Evolutionary conservation across 2,888 invertebrate genomes (phyloP).

Genomic region (Meloe dianella): DNA sequence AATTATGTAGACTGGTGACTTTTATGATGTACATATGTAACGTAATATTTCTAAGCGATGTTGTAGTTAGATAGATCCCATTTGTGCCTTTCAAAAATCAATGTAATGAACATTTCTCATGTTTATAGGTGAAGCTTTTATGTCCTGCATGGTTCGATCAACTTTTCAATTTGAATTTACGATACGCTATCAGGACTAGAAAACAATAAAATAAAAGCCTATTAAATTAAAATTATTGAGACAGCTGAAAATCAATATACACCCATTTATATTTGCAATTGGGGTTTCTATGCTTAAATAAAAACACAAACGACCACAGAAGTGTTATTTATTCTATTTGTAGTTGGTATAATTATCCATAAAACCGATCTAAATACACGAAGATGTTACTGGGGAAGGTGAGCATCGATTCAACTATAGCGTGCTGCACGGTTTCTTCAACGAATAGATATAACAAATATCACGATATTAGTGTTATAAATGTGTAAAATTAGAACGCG

Average conservation of each 20-base stretch:
- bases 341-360: conserved; percentile 23
- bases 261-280: too few species aligned
- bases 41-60: not conserved
- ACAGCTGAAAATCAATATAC: too few species aligned
- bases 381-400: conserved; percentile 30
- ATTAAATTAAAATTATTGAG: too few species aligned
- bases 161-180: not conserved
- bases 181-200: not conserved
- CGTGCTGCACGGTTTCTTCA: conserved; percentile 38
- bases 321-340: conserved; percentile 26
- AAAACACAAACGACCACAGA: not conserved
- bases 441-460: conserved; percentile 21
- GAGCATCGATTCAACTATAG: conserved; percentile 38
- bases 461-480: conserved; percentile 36
- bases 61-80: not conserved
- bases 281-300: not conserved
- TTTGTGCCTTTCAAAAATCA: not conserved
- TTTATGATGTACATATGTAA: not conserved
- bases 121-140: conserved; percentile 3
- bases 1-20: not conserved
- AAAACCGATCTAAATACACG: conserved; percentile 30
- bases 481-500: conserved; percentile 35
- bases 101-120: not conserved
- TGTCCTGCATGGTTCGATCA: not conserved
- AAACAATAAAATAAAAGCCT: too few species aligned